Evolutionary conservation across 2,797 vertebrate genomes (phyloP).

Genomic region (Lophius americanus): DNA sequence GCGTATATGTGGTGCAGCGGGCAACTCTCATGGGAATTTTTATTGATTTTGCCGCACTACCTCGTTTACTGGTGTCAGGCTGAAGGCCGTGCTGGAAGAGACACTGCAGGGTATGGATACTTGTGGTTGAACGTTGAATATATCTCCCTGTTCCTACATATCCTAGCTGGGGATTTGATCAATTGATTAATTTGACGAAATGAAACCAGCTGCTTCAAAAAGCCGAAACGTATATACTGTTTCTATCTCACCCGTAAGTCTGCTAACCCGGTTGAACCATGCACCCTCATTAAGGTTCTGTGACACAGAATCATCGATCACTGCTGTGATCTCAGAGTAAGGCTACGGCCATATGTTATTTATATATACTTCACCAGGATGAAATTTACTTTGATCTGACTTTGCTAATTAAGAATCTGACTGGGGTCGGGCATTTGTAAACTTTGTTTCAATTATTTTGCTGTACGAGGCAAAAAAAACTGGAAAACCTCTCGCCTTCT

Average conservation of each 20-base stretch:
- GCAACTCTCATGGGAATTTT: background rate
- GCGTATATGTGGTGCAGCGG: constrained; percentile 3
- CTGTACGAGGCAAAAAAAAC: constrained; percentile 4
- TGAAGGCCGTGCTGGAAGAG: constrained; percentile 11
- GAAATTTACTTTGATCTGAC: background rate
- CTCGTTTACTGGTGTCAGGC: constrained; percentile 20
- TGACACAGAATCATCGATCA: constrained; percentile 19
- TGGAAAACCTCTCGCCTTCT: too few species aligned
- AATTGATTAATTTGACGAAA: constrained; percentile 22
- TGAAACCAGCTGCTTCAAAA: background rate
- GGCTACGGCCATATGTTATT: constrained; percentile 11
- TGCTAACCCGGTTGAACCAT: constrained; percentile 22
- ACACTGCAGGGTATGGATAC: constrained; percentile 22
- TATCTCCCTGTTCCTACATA: constrained; percentile 1
- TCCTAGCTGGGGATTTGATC: constrained; percentile 8
- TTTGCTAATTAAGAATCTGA: constrained; percentile 13
- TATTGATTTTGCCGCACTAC: constrained; percentile 30
- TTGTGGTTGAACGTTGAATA: constrained; percentile 4
- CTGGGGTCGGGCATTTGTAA: background rate
- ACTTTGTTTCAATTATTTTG: constrained; percentile 9
- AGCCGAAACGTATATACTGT: constrained; percentile 2
- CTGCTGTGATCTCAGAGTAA: background rate
- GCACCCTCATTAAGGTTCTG: constrained; percentile 20
- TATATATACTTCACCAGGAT: background rate
- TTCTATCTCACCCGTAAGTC: background rate